Percentiles rank a stretch among this genome's conserved stretches.
phyloP scores from a whole-genome alignment of 2,888 invertebrate species.

The Dugesia japonica region DNA sequence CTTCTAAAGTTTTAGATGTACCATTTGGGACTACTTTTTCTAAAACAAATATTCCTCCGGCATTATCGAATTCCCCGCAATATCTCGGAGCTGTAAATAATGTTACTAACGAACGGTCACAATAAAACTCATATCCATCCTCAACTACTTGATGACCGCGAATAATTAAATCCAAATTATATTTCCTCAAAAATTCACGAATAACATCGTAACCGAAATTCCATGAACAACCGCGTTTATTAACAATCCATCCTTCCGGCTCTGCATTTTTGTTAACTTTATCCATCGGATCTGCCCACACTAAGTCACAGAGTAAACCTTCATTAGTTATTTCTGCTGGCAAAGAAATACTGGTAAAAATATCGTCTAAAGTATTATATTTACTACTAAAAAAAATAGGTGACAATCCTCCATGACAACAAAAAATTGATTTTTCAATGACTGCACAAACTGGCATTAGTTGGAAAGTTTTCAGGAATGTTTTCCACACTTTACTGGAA shows the following conservation, averaged over 20 bases:
- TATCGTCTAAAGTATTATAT: background rate
- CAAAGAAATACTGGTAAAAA: background rate
- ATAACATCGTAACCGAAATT: conserved; percentile 31
- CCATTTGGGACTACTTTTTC: background rate
- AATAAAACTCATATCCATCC: conserved; percentile 33
- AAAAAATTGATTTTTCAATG: conserved; percentile 31
- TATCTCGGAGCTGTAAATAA: conserved; percentile 31
- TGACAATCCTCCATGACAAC: conserved; percentile 33
- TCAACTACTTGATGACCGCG: conserved; percentile 32
- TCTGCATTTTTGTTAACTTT: background rate
- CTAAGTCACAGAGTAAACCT: conserved; percentile 30
- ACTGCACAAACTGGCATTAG: conserved; percentile 31
- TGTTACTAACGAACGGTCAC: conserved; percentile 25
- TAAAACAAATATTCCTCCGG: conserved; percentile 26
- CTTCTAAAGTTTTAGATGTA: background rate
- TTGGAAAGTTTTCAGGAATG: conserved; percentile 27
- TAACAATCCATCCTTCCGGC: conserved; percentile 20
- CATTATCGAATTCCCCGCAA: conserved; percentile 31
- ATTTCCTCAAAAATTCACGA: conserved; percentile 23
- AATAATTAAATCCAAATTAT: conserved; percentile 31
- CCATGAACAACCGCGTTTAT: conserved; percentile 32
- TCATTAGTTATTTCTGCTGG: conserved; percentile 26
- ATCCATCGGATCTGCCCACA: conserved; percentile 33
- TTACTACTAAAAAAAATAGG: conserved; percentile 20
- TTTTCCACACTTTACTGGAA: conserved; percentile 27